Base-by-base conservation (phyloP, 2,888 invertebrate species). In the Drosophila fungiperda region DNA sequence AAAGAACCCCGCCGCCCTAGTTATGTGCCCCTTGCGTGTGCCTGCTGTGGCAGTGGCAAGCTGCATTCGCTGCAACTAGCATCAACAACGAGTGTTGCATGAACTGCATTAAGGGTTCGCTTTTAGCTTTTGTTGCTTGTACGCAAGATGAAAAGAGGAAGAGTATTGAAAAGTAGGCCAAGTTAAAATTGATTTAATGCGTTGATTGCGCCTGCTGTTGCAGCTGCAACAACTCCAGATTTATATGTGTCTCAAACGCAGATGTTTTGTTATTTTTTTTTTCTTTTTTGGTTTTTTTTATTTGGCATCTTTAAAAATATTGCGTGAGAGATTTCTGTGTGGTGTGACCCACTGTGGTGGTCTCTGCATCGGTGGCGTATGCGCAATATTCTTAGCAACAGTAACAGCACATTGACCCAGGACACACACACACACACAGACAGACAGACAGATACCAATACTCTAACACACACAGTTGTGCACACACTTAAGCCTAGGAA, bases 111-210 rank as follows among this genome's bases (percentile, higher is more conserved):
- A 86, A 88, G 85, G 89, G 85, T 81, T 78, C 68, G 55, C 55
- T 49, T 60, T 48, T 54, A 70, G 68, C 55, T 55, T 23, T 55
- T 23, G 61, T 35, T 54, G 36, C 48, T 42, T 71, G 63, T 15
- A n/a, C 55, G 36, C 59, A 54, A 38, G 26, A 20, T 35, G 35
- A 17, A 6, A 17, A 9, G 32, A 52, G 32, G 20, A 54, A 54
- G 35, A 26, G 38, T 32, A 11, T 17, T 23, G 33, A 68, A 90
- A 89, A 75, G 89, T 91, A 91, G 91, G 91, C 90, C 92, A 92
- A 90, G 87, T 86, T 91, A 92, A 87, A 91, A 91, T 83, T 91
- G 91, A 91, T 92, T 90, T 86, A 89, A 89, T 91, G 82, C 81
- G 73, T 73, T 81, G 88, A 88, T 90, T 88, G 88, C 49, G 62